phyloP scores from a whole-genome alignment of 2,888 invertebrate genomes.

The Anoplius nigerrimus region DNA sequence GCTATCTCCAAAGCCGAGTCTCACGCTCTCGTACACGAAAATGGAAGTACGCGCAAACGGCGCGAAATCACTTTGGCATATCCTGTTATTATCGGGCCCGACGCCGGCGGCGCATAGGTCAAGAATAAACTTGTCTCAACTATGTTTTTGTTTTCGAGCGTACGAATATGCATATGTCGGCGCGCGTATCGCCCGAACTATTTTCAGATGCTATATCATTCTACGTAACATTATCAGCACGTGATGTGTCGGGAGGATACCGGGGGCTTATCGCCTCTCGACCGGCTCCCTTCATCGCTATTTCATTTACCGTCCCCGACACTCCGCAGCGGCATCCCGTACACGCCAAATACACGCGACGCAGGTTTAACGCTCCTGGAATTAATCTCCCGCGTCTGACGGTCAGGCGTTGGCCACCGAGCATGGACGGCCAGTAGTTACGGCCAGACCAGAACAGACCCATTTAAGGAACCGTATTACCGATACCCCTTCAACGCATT shows the following conservation, averaged over 20 bases:
- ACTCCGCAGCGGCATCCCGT: no score
- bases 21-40: neutral
- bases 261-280: constrained; percentile 41
- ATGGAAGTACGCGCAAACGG: neutral
- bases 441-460: no score
- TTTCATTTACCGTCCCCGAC: no score
- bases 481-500: no score
- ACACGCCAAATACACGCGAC: no score
- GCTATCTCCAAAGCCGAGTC: neutral
- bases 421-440: no score
- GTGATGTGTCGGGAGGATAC: constrained; percentile 36
- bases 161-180: constrained; percentile 5
- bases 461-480: no score
- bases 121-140: constrained; percentile 9
- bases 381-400: no score
- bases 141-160: constrained; percentile 40
- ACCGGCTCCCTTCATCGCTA: constrained; percentile 13
- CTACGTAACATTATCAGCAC: constrained; percentile 46
- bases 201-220: constrained; percentile 44
- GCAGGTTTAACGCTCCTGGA: no score
- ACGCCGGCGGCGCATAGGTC: constrained; percentile 9
- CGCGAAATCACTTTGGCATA: neutral
- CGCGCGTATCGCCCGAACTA: constrained; percentile 24
- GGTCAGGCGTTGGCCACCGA: no score
- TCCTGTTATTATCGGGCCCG: neutral